Evolutionary conservation across 2,888 invertebrate species (phyloP).

Genomic region (Pharmacophagus antenor): DNA sequence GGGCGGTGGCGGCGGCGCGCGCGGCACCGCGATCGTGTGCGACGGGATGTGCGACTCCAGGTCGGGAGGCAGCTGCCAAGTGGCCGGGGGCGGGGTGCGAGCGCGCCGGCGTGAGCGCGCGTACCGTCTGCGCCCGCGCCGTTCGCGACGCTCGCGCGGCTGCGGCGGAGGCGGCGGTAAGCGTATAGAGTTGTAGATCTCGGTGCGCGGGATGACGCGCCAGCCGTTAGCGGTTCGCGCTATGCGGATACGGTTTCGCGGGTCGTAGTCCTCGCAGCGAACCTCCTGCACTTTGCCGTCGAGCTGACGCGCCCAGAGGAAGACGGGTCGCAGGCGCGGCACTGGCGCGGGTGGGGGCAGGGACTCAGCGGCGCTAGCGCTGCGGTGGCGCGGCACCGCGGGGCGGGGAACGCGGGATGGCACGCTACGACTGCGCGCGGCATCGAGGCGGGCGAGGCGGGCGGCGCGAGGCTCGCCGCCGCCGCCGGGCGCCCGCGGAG

Average conservation of each 20-base stretch:
- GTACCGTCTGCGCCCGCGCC: slow-evolving; percentile 44
- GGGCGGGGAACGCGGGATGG: slow-evolving; percentile 72
- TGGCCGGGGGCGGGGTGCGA: slow-evolving; percentile 35
- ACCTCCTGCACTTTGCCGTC: slow-evolving; percentile 91
- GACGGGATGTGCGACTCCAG: slow-evolving; percentile 83
- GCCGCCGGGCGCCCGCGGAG: slow-evolving; percentile 73
- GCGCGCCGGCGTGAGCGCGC: slow-evolving; percentile 45
- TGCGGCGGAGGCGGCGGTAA: slow-evolving; percentile 49
- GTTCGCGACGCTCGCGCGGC: slow-evolving; percentile 38
- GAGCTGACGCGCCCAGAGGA: slow-evolving; percentile 91
- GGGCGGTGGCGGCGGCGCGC: slow-evolving; percentile 49
- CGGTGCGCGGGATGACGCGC: slow-evolving; percentile 90
- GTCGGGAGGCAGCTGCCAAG: slow-evolving; percentile 69
- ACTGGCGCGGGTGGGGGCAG: slow-evolving; percentile 73
- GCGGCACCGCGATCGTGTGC: slow-evolving; percentile 81
- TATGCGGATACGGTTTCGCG: slow-evolving; percentile 90
- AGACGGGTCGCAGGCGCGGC: slow-evolving; percentile 88
- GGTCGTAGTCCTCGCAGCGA: slow-evolving; percentile 93
- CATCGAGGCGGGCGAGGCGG: slow-evolving; percentile 79
- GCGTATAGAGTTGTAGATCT: slow-evolving; percentile 78
- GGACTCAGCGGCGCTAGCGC: slow-evolving; percentile 61
- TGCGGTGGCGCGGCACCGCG: slow-evolving; percentile 54
- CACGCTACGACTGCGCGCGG: slow-evolving; percentile 64
- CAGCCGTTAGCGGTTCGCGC: slow-evolving; percentile 91
- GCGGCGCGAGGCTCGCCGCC: slow-evolving; percentile 78